Percentiles rank a stretch among this genome's conserved stretches.
Conservation (phyloP, 1,140 invertebrate genomes). For the Drosophila watanabei region DNA sequence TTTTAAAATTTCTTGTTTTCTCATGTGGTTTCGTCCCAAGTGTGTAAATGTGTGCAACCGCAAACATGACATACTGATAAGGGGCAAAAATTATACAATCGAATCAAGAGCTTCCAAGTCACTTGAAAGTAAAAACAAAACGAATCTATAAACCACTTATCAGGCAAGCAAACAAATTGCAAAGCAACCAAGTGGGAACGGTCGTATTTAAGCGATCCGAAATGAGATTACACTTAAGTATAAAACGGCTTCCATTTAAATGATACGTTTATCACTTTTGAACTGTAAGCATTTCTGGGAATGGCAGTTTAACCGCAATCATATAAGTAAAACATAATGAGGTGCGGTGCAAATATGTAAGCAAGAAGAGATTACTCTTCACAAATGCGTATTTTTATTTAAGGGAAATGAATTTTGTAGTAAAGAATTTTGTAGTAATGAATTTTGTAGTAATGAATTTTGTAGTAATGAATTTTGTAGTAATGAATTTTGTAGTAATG, state of each 20-base stretch:
- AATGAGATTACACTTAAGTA: conserved; percentile 26
- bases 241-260: conserved; percentile 4
- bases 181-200: neutral
- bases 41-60: conserved; percentile 20
- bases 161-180: conserved; percentile 36
- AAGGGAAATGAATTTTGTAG: too few species aligned
- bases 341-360: neutral
- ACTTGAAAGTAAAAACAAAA: conserved; percentile 32
- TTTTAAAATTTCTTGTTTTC: conserved; percentile 7
- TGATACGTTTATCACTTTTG: neutral
- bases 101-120: conserved; percentile 21
- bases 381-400: too few species aligned
- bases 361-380: too few species aligned
- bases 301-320: neutral
- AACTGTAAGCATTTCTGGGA: neutral
- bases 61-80: conserved; percentile 49
- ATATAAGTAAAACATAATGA: neutral
- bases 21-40: conserved; percentile 8
- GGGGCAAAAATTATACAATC: conserved; percentile 47
- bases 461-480: too few species aligned
- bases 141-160: conserved; percentile 36
- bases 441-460: too few species aligned
- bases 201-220: conserved; percentile 7
- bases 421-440: too few species aligned
- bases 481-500: too few species aligned